These are phyloP conservation scores for Pseudochaenichthys georgianus DNA, from an alignment of 2,797 vertebrate genomes.

Conservation along the genomic window DNA sequence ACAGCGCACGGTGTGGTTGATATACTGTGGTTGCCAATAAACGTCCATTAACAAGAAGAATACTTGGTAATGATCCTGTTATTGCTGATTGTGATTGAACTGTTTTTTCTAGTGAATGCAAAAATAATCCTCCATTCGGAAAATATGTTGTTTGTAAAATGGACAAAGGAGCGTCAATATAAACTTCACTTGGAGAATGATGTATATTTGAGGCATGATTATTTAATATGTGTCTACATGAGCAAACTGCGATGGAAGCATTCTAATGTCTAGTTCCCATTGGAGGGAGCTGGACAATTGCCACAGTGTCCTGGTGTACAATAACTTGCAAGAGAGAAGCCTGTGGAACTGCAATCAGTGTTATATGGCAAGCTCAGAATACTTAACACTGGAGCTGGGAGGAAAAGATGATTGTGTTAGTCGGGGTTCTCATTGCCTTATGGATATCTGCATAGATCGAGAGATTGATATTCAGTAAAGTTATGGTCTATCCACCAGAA, in stretches of 20 bases:
- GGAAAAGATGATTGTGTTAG: conserved; percentile 23
- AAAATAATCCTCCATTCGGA: not conserved
- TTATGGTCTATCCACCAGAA: no score
- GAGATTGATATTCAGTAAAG: no score
- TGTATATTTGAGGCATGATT: not conserved
- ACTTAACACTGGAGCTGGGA: conserved; percentile 13
- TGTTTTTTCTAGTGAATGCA: conserved; percentile 2
- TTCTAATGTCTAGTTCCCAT: not conserved
- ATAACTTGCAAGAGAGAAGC: not conserved
- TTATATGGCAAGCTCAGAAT: conserved; percentile 2
- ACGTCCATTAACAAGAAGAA: not conserved
- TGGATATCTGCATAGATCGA: not conserved
- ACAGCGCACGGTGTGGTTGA: not conserved
- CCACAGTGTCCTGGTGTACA: not conserved
- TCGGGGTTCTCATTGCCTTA: conserved; percentile 5
- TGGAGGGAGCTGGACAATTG: not conserved
- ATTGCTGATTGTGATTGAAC: not conserved
- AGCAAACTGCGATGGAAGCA: not conserved
- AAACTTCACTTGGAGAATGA: not conserved
- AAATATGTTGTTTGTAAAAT: not conserved
- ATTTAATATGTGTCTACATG: not conserved
- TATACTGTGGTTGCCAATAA: not conserved
- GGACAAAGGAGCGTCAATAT: not conserved
- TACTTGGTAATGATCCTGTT: not conserved
- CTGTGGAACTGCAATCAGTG: conserved; percentile 21